Base-by-base conservation (phyloP, 2,888 invertebrate species). In the Idaea biselata region DNA sequence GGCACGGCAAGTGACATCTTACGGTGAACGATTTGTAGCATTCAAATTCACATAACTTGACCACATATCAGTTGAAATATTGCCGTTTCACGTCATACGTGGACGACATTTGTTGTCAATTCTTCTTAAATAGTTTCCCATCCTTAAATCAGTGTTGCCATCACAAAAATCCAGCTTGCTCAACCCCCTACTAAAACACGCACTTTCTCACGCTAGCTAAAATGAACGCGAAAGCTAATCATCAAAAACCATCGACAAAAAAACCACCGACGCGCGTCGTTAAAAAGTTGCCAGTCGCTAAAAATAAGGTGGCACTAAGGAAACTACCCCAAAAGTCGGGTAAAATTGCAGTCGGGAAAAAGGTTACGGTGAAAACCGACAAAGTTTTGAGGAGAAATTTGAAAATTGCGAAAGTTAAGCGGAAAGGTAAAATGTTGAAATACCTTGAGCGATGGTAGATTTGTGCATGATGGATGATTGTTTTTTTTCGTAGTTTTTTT, bases 351-450 rank as follows among this genome's bases (percentile, higher is more conserved):
- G 64, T 70, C 0, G 73, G 77, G 16, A 75, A 85, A 65, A 88
- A 85, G 17, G 77, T 44, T 7, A 44, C 44, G 44, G 44, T 7
- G 44, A 44, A 44, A 44, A 25, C 75, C 33, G 88, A 88, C 70
- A 87, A 86, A 66, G 80, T 83, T 33, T 76, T 89, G 70, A 72
- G 90, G 61, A 78, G 90, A 66, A 86, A 83, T 60, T 65, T 80
- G 18, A 90, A 87, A 73, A 87, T 88, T 73, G 72, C 65, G 1
- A 63, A 66, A 60, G 66, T 89, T 58, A 90, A 83, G 63, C 77
- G 87, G 66, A 90, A 89, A 91, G 91, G 91, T 91, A 89, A 86
- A 65, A 25, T 44, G 14, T 44, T 44, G 44, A 11, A 44, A 44
- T 14, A 44, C 44, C 14, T 55, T 18, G 16, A 18, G 17, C 18